Evolutionary conservation across 1,140 invertebrate genomes (phyloP), one percentile per base, ranked within the genome.

Genomic region (Leptinotarsa defecta): DNA sequence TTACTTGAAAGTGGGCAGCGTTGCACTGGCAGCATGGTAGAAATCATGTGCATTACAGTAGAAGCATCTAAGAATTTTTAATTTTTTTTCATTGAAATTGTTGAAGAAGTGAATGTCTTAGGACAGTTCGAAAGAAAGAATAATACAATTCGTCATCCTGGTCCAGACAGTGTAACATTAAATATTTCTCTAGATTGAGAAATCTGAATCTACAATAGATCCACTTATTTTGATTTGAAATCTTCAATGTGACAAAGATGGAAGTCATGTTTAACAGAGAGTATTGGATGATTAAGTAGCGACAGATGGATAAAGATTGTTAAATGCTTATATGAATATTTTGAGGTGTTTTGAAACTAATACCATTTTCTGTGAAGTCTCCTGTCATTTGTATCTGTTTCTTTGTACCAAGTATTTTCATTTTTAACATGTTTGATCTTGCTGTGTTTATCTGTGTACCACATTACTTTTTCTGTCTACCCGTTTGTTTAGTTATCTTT

Each of bases 301-400:
- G 34, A 43, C 34, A 43, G 8, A 43, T 43, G 8, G 34, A 43
- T 43, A 43, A 43, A 43, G 34, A 43, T 43, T 8, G 34, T 43
- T 34, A 34, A 34, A 34, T 34, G 34, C 34, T 57, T 19, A 6
- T 19, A 19, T 57, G 52, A 57, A 57, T 57, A 57, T 57, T 57
- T 57, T 57, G 17, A 57, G 52, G 52, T 57, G 52, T 57, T 57
- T 57, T 57, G 52, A 57, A 57, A 19, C 52, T 57, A 19, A 57
- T 43, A 11, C 6, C 1, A 3, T 43, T 43, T 11, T 43, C 34
- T 43, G 34, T 11, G 34, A 43, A 43, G 34, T 43, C 34, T 43
- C 8, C 3, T 43, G 34, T 43, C 34, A 11, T 43, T 43, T 43
- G 11, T 43, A 43, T 43, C 34, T 43, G 34, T 43, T 43, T 43